phyloP scores from a whole-genome alignment of 2,797 vertebrate genomes.

The Scolopax rusticola region DNA sequence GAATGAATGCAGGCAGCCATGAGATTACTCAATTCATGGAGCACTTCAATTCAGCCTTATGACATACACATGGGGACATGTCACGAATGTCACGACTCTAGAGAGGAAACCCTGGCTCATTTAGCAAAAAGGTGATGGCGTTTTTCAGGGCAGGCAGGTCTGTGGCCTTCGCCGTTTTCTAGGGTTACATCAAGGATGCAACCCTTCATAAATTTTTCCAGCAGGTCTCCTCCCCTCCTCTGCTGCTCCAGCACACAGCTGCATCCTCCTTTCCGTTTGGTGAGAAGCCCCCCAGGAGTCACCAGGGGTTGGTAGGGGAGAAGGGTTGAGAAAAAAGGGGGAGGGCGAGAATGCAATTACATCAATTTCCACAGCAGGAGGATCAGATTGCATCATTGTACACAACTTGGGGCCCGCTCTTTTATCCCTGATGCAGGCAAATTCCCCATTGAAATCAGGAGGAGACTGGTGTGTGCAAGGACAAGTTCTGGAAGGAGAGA shows the following conservation, averaged over 20 bases:
- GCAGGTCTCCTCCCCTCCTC: conserved; percentile 18
- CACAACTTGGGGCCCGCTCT: conserved; percentile 54
- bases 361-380: conserved; percentile 67
- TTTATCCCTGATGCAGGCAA: conserved; percentile 50
- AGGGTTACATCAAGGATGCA: neutral
- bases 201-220: conserved; percentile 2
- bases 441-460: conserved; percentile 58
- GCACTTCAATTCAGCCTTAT: neutral
- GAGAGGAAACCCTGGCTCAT: neutral
- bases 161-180: neutral
- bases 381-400: conserved; percentile 58
- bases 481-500: conserved; percentile 48
- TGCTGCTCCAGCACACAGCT: conserved; percentile 24
- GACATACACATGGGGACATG: neutral
- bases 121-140: neutral
- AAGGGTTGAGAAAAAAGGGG: neutral
- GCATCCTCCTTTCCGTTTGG: neutral
- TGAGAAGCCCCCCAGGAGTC: conserved; percentile 34
- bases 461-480: conserved; percentile 26
- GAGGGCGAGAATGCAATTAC: conserved; percentile 48
- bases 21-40: neutral
- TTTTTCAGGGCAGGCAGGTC: neutral
- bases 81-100: neutral
- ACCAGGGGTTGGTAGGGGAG: neutral
- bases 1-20: neutral